Evolutionary conservation across 2,888 invertebrate species (phyloP).

Genomic region (Ophonus ardosiacus): DNA sequence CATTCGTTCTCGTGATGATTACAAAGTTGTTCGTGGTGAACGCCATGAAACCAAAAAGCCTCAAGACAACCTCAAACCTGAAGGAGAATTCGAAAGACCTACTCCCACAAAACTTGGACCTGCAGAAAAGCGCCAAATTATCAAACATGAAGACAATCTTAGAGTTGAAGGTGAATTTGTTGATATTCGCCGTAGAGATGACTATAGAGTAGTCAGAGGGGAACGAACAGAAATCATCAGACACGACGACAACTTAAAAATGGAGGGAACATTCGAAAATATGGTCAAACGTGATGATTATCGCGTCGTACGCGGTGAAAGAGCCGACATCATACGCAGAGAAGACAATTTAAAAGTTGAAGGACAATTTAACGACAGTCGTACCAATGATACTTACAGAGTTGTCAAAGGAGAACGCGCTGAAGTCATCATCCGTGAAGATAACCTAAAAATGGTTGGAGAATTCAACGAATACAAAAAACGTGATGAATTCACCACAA

Average conservation of each 20-base stretch:
- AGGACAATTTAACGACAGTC: constrained; percentile 78
- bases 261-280: constrained; percentile 81
- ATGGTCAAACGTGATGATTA: constrained; percentile 79
- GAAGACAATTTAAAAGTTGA: constrained; percentile 80
- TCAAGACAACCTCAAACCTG: constrained; percentile 82
- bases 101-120: constrained; percentile 70
- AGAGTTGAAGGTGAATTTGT: constrained; percentile 79
- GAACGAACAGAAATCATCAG: constrained; percentile 81
- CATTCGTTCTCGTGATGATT: constrained; percentile 79
- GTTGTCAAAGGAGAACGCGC: constrained; percentile 80
- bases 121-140: constrained; percentile 74
- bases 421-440: constrained; percentile 80
- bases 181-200: constrained; percentile 77
- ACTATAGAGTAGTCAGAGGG: constrained; percentile 78
- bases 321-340: constrained; percentile 79
- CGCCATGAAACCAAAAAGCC: constrained; percentile 73
- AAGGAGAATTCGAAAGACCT: constrained; percentile 74
- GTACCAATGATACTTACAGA: constrained; percentile 78
- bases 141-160: constrained; percentile 78
- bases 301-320: constrained; percentile 77
- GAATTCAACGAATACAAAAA: constrained; percentile 77
- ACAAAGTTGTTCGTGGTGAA: constrained; percentile 75
- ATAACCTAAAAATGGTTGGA: constrained; percentile 84
- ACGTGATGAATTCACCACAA: constrained; percentile 79
- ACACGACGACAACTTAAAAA: constrained; percentile 83